Percentiles rank a stretch among this genome's conserved stretches.
phyloP scores from a whole-genome alignment of 1,140 invertebrate genomes.

The Rhagoletis pomonella region DNA sequence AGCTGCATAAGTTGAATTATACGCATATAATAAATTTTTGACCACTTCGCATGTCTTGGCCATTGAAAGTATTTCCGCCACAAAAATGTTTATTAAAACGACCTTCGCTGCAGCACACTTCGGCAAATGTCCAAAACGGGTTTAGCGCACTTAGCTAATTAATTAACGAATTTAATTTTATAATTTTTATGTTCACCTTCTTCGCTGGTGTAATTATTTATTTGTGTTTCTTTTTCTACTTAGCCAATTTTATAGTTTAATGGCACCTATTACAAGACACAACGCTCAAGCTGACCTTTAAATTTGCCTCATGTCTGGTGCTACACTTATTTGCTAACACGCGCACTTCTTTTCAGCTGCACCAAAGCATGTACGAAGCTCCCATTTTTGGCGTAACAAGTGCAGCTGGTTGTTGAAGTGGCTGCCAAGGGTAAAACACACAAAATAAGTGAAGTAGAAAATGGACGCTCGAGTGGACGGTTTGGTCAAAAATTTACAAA shows the following conservation, averaged over 20 bases:
- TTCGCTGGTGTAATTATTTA: neutral
- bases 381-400: slow-evolving; percentile 32
- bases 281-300: slow-evolving; percentile 27
- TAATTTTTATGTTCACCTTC: neutral
- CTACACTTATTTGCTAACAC: neutral
- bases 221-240: neutral
- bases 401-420: neutral
- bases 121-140: neutral
- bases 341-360: neutral
- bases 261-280: slow-evolving; percentile 18
- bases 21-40: neutral
- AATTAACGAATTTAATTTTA: slow-evolving; percentile 41
- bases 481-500: neutral
- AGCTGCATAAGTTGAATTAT: neutral
- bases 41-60: neutral
- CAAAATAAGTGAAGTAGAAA: neutral
- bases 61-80: neutral
- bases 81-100: neutral
- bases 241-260: neutral
- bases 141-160: slow-evolving; percentile 15
- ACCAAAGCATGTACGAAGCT: neutral
- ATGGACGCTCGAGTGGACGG: neutral
- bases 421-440: neutral
- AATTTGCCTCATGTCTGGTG: neutral
- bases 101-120: neutral